Percentiles rank a stretch among this genome's conserved stretches.
phyloP scores from a whole-genome alignment of 2,113 vertebrate genomes.

The Dolichallabes microphthalmus region DNA sequence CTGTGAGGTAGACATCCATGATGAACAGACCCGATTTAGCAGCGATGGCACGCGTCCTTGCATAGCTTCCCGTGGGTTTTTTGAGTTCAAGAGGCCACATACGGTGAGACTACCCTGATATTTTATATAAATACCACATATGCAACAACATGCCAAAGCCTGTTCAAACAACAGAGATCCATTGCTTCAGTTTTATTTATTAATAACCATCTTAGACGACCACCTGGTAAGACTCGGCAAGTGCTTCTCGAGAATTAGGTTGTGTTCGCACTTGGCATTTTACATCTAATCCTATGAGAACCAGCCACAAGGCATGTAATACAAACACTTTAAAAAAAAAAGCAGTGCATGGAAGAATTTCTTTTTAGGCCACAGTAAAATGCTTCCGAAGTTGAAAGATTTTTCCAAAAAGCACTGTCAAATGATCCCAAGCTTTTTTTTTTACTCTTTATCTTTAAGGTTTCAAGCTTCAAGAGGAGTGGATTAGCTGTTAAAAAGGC shows the following conservation, averaged over 20 bases:
- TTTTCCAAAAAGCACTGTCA: neutral
- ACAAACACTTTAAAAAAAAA: neutral
- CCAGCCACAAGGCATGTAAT: neutral
- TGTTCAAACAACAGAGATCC: neutral
- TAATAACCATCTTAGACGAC: slow-evolving; percentile 19
- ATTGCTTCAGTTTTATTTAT: slow-evolving; percentile 10
- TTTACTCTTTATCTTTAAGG: neutral
- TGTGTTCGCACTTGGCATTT: neutral
- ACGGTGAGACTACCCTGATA: slow-evolving; percentile 17
- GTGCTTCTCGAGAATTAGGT: neutral
- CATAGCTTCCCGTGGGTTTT: neutral
- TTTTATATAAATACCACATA: slow-evolving; percentile 47
- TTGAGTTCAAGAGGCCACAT: slow-evolving; percentile 27
- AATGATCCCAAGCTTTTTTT: neutral
- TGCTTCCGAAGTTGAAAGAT: neutral
- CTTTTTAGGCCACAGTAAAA: neutral
- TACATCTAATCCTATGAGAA: neutral
- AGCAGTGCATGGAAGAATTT: neutral
- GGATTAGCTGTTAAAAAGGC: neutral
- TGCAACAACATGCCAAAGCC: slow-evolving; percentile 21
- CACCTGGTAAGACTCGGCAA: neutral
- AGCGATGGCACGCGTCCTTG: neutral
- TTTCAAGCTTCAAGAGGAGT: neutral
- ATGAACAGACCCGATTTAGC: slow-evolving; percentile 25
- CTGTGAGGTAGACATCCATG: neutral